Base-by-base conservation (phyloP, 1,140 invertebrate genomes). In the Schlechtendalia chinensis region DNA sequence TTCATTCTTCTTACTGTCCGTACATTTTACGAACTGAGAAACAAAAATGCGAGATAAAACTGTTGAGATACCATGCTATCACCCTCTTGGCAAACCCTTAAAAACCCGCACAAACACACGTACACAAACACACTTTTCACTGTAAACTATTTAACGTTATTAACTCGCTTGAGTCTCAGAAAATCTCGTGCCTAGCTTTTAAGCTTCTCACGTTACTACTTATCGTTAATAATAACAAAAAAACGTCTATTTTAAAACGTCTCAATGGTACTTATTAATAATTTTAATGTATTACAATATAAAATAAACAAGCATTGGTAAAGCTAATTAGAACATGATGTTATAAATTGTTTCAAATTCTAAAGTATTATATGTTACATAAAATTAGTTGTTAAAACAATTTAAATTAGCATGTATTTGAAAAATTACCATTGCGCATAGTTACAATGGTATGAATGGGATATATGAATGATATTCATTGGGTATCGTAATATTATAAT, bases 11-110 rank as follows among this genome's bases (percentile, higher is more conserved):
- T 54, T 29, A 39, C 47, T 54, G 47, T 29, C 69, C 24, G 50
- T 29, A 54, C 47, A 47, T 72, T 72, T 72, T 47, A 72, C 69
- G 19, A 54, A 17, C 69, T 29, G 45, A 61, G 74, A 77, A 77
- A 77, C 74, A 58, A 74, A 74, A 74, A 54, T 17, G 47, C 54
- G 27, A 79, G 75, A 79, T 79, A 79, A 79, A 79, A 79, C 75
- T 50, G 14, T 61, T 22, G 56, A 58, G 27, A 74, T 74, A 74
- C 47, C 22, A 29, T 19, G 17, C 69, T 45, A 39, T 24, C 71
- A 16, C 53, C 53, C 54, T 56, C 67, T 69, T 69, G 22, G 67
- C 67, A 24, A 50, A 17, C 67, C 67, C 67, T 69, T 69, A 50
- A 39, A 50, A 69, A 69, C 50, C 67, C 45, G n/a, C 32, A 67